Evolutionary conservation across 2,797 vertebrate species (phyloP).

Genomic region (Ceyx erithaca): DNA sequence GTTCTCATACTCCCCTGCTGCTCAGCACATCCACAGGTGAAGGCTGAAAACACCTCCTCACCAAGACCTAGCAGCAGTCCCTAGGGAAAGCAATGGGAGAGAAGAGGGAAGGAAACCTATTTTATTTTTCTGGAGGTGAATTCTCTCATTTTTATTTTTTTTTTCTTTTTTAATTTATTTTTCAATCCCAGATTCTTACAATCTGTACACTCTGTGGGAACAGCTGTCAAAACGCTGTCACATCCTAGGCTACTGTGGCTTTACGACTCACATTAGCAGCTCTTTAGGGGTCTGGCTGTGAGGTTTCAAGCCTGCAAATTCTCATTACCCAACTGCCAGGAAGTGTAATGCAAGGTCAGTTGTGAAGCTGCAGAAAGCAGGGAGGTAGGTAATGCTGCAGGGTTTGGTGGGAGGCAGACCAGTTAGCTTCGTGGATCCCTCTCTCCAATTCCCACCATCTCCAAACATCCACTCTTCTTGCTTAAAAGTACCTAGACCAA

Average conservation of each 20-base stretch:
- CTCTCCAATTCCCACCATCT: background rate
- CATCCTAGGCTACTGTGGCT: constrained; percentile 81
- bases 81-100: background rate
- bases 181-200: constrained; percentile 49
- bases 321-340: constrained; percentile 34
- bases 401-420: background rate
- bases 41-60: background rate
- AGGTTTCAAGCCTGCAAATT: constrained; percentile 34
- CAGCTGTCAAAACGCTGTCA: constrained; percentile 89
- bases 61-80: background rate
- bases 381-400: background rate
- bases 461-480: rapidly evolving
- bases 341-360: background rate
- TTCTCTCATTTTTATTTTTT: background rate
- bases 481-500: background rate
- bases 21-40: background rate
- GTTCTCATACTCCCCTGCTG: background rate
- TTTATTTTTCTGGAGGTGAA: background rate
- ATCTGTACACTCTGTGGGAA: constrained; percentile 78
- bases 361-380: background rate
- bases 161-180: background rate
- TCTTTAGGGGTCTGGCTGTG: constrained; percentile 71
- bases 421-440: background rate
- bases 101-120: background rate
- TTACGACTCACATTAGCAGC: constrained; percentile 81